These are phyloP conservation scores for Meloidogyne chitwoodi DNA, from an alignment of 1,140 invertebrate species.

Conservation along the genomic window DNA sequence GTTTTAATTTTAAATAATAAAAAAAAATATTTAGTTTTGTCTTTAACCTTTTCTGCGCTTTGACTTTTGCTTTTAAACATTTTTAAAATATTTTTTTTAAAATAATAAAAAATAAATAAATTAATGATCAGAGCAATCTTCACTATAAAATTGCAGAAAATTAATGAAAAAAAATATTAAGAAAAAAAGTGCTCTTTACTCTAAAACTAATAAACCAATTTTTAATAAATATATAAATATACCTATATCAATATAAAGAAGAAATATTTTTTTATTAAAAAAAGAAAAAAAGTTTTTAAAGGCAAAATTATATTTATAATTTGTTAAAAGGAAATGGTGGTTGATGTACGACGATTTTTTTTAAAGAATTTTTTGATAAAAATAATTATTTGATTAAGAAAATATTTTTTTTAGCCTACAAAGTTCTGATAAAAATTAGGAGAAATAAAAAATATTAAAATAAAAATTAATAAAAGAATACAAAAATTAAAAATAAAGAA, in stretches of 20 bases:
- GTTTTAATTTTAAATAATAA: background rate
- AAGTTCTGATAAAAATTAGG: background rate
- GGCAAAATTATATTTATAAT: background rate
- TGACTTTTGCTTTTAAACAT: background rate
- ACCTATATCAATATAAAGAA: too few species aligned
- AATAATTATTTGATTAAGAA: background rate
- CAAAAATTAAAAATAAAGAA: too few species aligned
- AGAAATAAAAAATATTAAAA: background rate
- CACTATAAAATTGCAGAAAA: too few species aligned
- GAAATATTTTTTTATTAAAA: too few species aligned
- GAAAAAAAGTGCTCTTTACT: too few species aligned
- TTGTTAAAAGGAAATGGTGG: background rate
- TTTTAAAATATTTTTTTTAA: background rate
- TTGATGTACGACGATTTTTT: background rate
- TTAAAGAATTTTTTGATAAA: background rate
- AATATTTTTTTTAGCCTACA: background rate
- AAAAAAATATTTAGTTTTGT: background rate
- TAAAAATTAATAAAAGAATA: background rate
- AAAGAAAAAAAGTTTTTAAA: too few species aligned
- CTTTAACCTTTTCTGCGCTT: background rate
- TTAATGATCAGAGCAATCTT: background rate
- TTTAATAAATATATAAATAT: too few species aligned
- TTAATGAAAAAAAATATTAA: too few species aligned
- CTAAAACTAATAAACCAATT: too few species aligned
- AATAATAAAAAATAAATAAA: background rate